These are phyloP conservation scores for Ciconia boyciana DNA, from an alignment of 2,113 vertebrate genomes.

Conservation along the genomic window DNA sequence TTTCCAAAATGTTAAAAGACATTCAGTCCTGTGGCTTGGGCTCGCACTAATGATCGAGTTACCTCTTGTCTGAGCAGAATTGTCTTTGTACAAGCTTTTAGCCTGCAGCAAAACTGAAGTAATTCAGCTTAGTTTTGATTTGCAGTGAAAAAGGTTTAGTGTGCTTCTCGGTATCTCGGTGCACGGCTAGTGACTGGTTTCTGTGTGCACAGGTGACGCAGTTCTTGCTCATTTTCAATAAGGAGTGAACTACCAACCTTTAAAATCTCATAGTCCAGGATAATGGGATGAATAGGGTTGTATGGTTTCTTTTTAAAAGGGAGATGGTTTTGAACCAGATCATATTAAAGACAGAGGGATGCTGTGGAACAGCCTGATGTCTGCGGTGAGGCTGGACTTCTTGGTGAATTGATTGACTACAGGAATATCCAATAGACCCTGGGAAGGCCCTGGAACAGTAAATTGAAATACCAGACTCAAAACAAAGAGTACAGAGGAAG, in stretches of 20 bases:
- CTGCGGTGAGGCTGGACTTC: neutral
- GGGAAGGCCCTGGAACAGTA: neutral
- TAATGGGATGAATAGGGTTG: neutral
- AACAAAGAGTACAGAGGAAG: neutral
- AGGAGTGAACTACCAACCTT: neutral
- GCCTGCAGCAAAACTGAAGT: neutral
- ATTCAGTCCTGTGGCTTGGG: neutral
- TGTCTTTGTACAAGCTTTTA: neutral
- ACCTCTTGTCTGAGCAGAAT: neutral
- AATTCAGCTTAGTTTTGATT: neutral
- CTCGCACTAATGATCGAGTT: fast-evolving
- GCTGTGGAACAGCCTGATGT: neutral
- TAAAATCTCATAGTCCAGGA: neutral
- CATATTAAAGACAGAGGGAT: neutral
- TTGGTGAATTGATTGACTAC: neutral
- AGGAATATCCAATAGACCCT: neutral
- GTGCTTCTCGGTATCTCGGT: neutral
- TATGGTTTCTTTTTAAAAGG: neutral
- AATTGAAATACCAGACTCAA: neutral
- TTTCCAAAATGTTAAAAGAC: neutral
- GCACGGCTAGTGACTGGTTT: fast-evolving
- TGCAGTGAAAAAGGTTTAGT: neutral
- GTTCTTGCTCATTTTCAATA: neutral
- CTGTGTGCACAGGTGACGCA: fast-evolving
- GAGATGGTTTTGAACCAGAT: neutral